Evolutionary conservation across 2,797 vertebrate species (phyloP), one percentile per base, ranked within the genome.

Genomic region (Neomorphus geoffroyi): DNA sequence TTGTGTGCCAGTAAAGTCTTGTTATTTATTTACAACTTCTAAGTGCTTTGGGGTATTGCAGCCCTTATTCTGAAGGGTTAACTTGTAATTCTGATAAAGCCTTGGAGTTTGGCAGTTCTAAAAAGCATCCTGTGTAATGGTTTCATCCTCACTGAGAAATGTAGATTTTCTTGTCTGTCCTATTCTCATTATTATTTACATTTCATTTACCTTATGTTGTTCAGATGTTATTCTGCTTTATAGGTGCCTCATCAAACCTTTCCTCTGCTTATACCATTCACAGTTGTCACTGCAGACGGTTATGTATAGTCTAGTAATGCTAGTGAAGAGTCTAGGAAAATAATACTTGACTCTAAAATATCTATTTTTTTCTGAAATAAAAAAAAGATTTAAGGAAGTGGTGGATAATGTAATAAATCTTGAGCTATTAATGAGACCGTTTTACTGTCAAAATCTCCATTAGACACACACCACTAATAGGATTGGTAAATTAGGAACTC

Each of bases 351-450:
- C 54, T 92, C 86, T 80, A 58, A 96, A 83, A 70, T 57, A 72
- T 27, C 46, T 87, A 3, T 46, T 62, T 56, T 15, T 75, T 88
- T 66, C 60, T 86, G 78, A 87, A 86, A 90, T 81, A 32, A 57
- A 58, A 72, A 72, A 23, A 67, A 78, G 18, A 82, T 45, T 73
- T 80, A 70, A 96, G 92, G 93, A 95, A 94, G 82, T 66, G 54
- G 85, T 80, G 92, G 95, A 85, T 87, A 90, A 89, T 81, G 70
- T 87, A 96, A 95, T 97, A 96, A 97, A 96, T 97, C 96, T 89
- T 8, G 7, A 81, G 46, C 75, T 93, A 75, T 95, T 96, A 96
- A 82, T 6, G 10, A 67, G 80, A 64, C 56, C 86, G 71, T 83
- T 96, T 95, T 88, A 88, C 72, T 93, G 92, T 97, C 93, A 94